Evolutionary conservation across 2,797 vertebrate genomes (phyloP).

Genomic region (Myripristis murdjan): DNA sequence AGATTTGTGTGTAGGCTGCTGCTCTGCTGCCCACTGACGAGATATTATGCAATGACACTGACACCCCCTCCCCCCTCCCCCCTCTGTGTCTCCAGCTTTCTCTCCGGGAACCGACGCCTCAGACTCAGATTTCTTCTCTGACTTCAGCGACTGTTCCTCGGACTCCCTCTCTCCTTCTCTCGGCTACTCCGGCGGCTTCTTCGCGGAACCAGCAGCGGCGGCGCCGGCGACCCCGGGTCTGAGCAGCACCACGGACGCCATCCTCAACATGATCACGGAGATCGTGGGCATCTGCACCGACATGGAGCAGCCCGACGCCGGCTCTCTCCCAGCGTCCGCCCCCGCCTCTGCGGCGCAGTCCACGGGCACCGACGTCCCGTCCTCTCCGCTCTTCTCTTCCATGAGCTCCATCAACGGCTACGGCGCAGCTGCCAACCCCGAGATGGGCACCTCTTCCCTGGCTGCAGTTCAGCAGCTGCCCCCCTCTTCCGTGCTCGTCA

Average conservation of each 20-base stretch:
- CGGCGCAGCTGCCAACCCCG: conserved; percentile 51
- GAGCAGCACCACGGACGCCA: conserved; percentile 91
- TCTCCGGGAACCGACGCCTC: conserved; percentile 83
- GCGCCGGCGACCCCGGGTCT: conserved; percentile 84
- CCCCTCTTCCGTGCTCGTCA: conserved; percentile 74
- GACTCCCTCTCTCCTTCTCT: conserved; percentile 83
- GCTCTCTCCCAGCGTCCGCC: conserved; percentile 4
- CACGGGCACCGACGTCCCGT: conserved; percentile 63
- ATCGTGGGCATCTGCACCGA: conserved; percentile 94
- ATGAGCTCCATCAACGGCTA: conserved; percentile 46
- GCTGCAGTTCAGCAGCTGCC: conserved; percentile 50
- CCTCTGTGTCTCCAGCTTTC: conserved; percentile 64
- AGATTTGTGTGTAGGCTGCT: conserved; percentile 21
- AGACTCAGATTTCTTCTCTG: conserved; percentile 83
- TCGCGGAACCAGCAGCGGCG: conserved; percentile 82
- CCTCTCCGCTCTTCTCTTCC: conserved; percentile 49
- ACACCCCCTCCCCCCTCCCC: conserved; percentile 39
- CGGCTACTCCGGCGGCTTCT: conserved; percentile 90
- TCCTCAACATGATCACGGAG: conserved; percentile 95
- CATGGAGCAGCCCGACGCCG: conserved; percentile 68
- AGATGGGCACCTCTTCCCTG: background rate
- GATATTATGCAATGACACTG: conserved; percentile 61
- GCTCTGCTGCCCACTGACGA: conserved; percentile 27
- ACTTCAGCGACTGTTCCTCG: conserved; percentile 83
- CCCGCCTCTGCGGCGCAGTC: conserved; percentile 67